These are phyloP conservation scores for Rhimphoctona megacephalus DNA, from an alignment of 2,888 invertebrate genomes.

Conservation along the genomic window DNA sequence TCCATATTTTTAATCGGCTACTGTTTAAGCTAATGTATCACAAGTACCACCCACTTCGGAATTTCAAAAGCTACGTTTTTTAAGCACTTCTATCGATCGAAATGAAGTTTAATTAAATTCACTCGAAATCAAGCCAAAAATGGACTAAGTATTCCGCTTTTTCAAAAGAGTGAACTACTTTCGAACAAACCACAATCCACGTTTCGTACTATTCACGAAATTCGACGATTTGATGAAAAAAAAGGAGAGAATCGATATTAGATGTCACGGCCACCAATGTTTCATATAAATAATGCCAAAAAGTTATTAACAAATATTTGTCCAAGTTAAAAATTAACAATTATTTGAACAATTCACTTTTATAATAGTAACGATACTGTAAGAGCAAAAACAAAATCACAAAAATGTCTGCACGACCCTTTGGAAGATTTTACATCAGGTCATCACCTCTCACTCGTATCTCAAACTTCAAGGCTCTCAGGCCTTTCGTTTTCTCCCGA, in stretches of 20 bases:
- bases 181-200: neutral
- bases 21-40: neutral
- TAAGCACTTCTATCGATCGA: neutral
- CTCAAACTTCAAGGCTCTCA: slow-evolving; percentile 28
- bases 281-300: neutral
- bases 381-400: neutral
- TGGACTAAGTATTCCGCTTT: neutral
- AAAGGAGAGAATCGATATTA: neutral
- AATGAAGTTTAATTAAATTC: neutral
- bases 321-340: neutral
- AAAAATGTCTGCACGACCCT: neutral
- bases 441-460: neutral
- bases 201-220: neutral
- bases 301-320: neutral
- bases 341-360: neutral
- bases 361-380: neutral
- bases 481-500: slow-evolving; percentile 40
- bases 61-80: neutral
- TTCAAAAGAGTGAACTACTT: neutral
- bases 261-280: neutral
- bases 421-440: neutral
- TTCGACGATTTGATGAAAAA: neutral
- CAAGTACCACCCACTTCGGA: neutral
- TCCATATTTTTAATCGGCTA: slow-evolving; percentile 14
- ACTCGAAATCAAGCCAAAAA: neutral